These are phyloP conservation scores for Ameiurus melas DNA, from an alignment of 2,113 vertebrate species.

Conservation along the genomic window DNA sequence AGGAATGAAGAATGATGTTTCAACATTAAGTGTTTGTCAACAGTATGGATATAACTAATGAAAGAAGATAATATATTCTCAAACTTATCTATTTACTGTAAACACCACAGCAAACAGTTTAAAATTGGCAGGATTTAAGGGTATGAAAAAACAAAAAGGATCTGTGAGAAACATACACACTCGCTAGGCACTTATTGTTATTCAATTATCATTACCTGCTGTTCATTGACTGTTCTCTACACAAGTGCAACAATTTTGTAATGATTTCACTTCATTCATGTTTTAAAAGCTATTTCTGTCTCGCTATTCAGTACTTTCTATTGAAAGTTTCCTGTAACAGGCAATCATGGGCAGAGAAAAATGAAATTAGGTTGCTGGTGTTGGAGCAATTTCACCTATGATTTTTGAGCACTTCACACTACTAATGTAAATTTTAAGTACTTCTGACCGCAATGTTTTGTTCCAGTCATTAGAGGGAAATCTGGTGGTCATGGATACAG, in stretches of 20 bases:
- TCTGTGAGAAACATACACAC: neutral
- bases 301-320: neutral
- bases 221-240: no score
- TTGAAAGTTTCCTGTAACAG: neutral
- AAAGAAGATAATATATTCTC: neutral
- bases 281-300: neutral
- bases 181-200: no score
- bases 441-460: no score
- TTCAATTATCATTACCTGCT: no score
- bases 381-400: neutral
- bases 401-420: no score
- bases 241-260: no score
- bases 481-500: neutral
- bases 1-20: neutral
- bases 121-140: neutral
- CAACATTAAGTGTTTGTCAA: neutral
- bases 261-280: no score
- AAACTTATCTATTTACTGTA: neutral
- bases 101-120: neutral
- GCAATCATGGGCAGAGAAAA: neutral
- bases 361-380: neutral
- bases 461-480: neutral
- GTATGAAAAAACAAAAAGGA: neutral
- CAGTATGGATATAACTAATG: neutral
- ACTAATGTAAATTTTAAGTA: no score